phyloP scores from a whole-genome alignment of 1,140 invertebrate genomes.

The Cephus cinctus region DNA sequence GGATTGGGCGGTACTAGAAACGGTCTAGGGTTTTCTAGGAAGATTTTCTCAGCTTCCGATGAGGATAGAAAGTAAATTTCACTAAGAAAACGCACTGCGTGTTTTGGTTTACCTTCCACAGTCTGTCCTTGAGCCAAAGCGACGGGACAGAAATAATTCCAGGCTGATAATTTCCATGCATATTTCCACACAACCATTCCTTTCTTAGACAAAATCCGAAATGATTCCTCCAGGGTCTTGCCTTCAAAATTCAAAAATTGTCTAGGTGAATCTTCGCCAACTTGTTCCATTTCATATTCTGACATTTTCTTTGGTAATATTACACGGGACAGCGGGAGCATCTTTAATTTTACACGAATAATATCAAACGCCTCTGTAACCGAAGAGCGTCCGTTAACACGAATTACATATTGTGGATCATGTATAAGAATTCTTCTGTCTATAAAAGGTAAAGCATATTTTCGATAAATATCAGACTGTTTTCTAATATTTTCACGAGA shows the following conservation, averaged over 20 bases:
- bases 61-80: slow-evolving; percentile 60
- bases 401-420: slow-evolving; percentile 56
- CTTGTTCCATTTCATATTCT: neutral
- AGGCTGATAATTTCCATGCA: slow-evolving; percentile 53
- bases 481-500: too few relatives aligned
- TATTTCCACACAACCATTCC: slow-evolving; percentile 31
- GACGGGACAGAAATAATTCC: slow-evolving; percentile 62
- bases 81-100: slow-evolving; percentile 60
- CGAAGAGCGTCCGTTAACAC: slow-evolving; percentile 56
- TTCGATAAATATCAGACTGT: slow-evolving; percentile 23
- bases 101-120: slow-evolving; percentile 49
- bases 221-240: slow-evolving; percentile 32
- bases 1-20: slow-evolving; percentile 51
- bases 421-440: slow-evolving; percentile 54
- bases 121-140: slow-evolving; percentile 54
- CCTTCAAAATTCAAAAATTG: too few relatives aligned
- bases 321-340: slow-evolving; percentile 44
- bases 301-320: slow-evolving; percentile 42
- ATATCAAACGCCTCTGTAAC: slow-evolving; percentile 51
- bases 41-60: slow-evolving; percentile 45
- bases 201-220: slow-evolving; percentile 29
- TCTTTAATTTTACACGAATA: slow-evolving; percentile 47
- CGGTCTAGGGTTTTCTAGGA: slow-evolving; percentile 61
- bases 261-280: slow-evolving; percentile 18
- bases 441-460: slow-evolving; percentile 43